These are phyloP conservation scores for Nerophis lumbriciformis DNA, from an alignment of 2,113 vertebrate genomes.

Conservation along the genomic window DNA sequence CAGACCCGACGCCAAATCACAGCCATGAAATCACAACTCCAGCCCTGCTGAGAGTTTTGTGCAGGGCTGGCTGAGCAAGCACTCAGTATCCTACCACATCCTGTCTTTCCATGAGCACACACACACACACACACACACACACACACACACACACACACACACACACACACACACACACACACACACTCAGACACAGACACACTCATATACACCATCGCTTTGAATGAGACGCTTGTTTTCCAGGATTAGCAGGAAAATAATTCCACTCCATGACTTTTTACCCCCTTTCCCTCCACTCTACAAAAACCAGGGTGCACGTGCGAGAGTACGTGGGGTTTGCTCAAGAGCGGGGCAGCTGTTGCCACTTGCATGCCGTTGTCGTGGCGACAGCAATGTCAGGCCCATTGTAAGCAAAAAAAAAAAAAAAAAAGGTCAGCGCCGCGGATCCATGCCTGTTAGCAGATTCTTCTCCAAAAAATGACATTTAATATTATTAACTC, in stretches of 20 bases:
- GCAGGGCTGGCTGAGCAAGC: slow-evolving; percentile 60
- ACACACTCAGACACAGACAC: too few relatives aligned
- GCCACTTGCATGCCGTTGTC: too few relatives aligned
- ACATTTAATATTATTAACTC: too few relatives aligned
- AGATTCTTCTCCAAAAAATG: too few relatives aligned
- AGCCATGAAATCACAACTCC: slow-evolving; percentile 57
- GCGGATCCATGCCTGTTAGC: too few relatives aligned
- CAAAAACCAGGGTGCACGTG: neutral
- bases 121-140: neutral
- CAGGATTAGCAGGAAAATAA: too few relatives aligned
- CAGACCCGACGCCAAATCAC: slow-evolving; percentile 43
- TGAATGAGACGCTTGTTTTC: too few relatives aligned
- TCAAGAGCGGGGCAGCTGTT: neutral
- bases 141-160: too few relatives aligned
- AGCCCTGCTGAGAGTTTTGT: slow-evolving; percentile 42
- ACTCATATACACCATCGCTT: too few relatives aligned
- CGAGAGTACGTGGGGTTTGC: neutral
- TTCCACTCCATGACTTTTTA: neutral
- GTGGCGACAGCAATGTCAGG: neutral
- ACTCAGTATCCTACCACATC: slow-evolving; percentile 67
- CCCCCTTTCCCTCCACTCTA: neutral
- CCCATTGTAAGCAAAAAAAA: neutral
- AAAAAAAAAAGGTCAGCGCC: neutral
- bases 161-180: neutral
- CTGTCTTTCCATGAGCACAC: slow-evolving; percentile 54